Conservation (phyloP, 2,888 invertebrate genomes). For the Leptinotarsa rubiginosa region DNA sequence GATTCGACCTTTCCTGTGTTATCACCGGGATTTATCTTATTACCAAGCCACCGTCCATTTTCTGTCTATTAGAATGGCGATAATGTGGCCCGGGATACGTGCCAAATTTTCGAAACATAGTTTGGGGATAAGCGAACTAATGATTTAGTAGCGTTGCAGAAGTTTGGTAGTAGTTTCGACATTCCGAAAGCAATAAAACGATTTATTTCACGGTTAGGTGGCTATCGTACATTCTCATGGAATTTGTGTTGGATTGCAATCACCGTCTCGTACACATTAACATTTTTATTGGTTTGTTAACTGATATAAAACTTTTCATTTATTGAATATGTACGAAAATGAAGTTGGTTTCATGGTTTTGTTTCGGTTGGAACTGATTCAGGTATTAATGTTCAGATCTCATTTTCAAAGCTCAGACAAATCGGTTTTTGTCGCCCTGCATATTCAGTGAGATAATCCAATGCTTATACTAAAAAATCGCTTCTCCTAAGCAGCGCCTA, state of each 20-base stretch:
- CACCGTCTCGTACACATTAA: neutral
- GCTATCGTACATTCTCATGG: constrained; percentile 24
- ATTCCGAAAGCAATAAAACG: constrained; percentile 28
- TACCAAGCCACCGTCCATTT: constrained; percentile 27
- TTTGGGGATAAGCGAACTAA: constrained; percentile 23
- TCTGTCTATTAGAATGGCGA: constrained; percentile 26
- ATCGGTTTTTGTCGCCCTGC: too few species aligned
- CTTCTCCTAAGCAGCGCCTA: too few species aligned
- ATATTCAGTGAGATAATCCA: too few species aligned
- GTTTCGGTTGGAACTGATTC: too few species aligned
- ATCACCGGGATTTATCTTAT: constrained; percentile 25
- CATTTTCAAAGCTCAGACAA: too few species aligned
- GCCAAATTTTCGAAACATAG: constrained; percentile 29
- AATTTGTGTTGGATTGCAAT: constrained; percentile 12
- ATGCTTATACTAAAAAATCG: too few species aligned
- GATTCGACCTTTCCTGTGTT: constrained; percentile 26
- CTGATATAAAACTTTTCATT: neutral
- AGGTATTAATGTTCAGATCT: too few species aligned
- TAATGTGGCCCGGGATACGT: constrained; percentile 24
- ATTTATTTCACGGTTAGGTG: constrained; percentile 21
- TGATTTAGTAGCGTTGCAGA: constrained; percentile 24
- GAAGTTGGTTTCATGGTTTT: too few species aligned
- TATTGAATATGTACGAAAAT: neutral
- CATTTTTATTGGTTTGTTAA: neutral
- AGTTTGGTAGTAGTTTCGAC: constrained; percentile 23